Conservation (phyloP, 1,140 invertebrate species). For the Augochlora pura region DNA sequence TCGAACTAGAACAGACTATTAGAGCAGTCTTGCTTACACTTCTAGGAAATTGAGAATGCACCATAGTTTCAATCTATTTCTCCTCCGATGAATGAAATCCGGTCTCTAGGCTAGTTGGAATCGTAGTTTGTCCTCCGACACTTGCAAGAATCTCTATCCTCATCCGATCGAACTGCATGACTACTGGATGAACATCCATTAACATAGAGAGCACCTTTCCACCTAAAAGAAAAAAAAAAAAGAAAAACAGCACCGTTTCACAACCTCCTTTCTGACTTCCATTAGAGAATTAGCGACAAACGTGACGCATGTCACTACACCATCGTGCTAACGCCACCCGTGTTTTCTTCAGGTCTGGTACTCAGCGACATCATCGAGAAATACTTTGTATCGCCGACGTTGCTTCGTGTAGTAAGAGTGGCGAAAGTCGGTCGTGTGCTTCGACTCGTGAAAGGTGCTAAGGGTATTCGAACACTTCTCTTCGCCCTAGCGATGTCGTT, state of each 20-base stretch:
- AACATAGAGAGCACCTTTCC: not conserved
- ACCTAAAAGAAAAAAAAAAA: not conserved
- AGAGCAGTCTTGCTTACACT: not conserved
- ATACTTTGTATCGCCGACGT: constrained; percentile 98
- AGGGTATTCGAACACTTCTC: constrained; percentile 97
- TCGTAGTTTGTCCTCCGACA: not conserved
- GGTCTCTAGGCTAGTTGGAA: not conserved
- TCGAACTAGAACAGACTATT: not conserved
- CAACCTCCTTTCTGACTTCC: not conserved
- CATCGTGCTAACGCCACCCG: not conserved
- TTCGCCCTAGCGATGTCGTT: constrained; percentile 99
- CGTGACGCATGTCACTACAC: not conserved
- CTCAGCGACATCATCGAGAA: constrained; percentile 97
- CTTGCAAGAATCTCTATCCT: not conserved
- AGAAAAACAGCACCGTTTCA: not conserved
- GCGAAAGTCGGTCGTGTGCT: constrained; percentile 98
- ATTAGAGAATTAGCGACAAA: not conserved
- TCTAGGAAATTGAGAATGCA: constrained; percentile 8
- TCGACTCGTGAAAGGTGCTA: constrained; percentile 97
- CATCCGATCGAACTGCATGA: constrained; percentile 18
- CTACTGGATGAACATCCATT: not conserved
- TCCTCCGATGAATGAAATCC: not conserved
- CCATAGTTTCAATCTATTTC: not conserved
- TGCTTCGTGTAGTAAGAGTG: constrained; percentile 97
- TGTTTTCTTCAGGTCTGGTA: constrained; percentile 88